Evolutionary conservation across 1,140 invertebrate species (phyloP).

Genomic region (Coptotermes formosanus): DNA sequence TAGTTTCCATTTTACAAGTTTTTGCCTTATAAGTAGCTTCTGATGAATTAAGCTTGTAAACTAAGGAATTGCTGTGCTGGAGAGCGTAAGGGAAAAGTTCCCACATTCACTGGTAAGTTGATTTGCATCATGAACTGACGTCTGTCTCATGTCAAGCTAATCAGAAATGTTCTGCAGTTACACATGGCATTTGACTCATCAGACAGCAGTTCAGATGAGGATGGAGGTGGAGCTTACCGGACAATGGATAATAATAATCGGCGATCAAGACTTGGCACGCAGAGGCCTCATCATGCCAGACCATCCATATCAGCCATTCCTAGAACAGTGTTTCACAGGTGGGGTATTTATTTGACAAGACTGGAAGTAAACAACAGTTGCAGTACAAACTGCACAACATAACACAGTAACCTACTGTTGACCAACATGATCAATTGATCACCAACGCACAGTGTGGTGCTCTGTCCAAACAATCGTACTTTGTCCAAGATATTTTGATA

Average conservation of each 20-base stretch:
- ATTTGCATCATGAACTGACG: neutral
- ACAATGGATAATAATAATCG: conserved; percentile 25
- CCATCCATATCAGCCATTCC: conserved; percentile 51
- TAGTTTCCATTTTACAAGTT: too few relatives aligned
- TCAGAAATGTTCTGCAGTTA: conserved; percentile 44
- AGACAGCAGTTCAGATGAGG: conserved; percentile 43
- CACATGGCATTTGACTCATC: conserved; percentile 46
- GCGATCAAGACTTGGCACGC: conserved; percentile 30
- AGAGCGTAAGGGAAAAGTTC: neutral
- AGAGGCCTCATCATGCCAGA: conserved; percentile 36
- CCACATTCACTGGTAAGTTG: neutral
- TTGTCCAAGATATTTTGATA: too few relatives aligned
- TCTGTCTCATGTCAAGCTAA: neutral
- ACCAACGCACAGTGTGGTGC: too few relatives aligned
- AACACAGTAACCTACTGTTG: too few relatives aligned
- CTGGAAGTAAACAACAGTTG: neutral
- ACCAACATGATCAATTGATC: too few relatives aligned
- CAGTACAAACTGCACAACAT: too few relatives aligned
- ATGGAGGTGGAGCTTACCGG: conserved; percentile 33
- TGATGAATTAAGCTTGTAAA: too few relatives aligned
- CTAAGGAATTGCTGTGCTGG: too few relatives aligned
- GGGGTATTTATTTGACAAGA: conserved; percentile 35
- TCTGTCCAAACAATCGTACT: too few relatives aligned
- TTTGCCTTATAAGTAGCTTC: too few relatives aligned
- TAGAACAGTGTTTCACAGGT: conserved; percentile 66